Conservation (phyloP, 2,888 invertebrate species). For the Volucella inanis region DNA sequence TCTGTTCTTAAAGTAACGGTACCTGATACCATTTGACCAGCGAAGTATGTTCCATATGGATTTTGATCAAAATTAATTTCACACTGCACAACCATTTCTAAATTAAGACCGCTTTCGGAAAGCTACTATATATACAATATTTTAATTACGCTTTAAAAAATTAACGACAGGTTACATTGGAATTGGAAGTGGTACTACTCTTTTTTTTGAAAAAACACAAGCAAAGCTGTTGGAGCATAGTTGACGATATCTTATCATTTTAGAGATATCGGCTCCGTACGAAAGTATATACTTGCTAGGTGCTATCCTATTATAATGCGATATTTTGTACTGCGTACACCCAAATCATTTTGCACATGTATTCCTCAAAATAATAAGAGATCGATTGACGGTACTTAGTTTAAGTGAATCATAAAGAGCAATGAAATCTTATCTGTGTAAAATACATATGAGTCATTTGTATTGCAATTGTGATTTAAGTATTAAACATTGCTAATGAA, state of each 20-base stretch:
- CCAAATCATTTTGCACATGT: background rate
- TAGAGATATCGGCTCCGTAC: background rate
- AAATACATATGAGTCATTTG: background rate
- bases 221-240: background rate
- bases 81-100: slow-evolving; percentile 80
- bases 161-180: no score
- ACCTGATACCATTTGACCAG: slow-evolving; percentile 80
- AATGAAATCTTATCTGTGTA: background rate
- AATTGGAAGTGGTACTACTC: no score
- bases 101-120: background rate
- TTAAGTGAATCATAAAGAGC: background rate
- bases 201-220: background rate
- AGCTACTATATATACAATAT: background rate
- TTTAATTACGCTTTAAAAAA: no score
- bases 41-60: slow-evolving; percentile 79
- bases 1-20: slow-evolving; percentile 77
- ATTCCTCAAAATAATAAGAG: background rate
- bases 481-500: no score
- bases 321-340: background rate
- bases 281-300: slow-evolving; percentile 1
- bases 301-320: background rate
- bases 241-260: slow-evolving; percentile 28
- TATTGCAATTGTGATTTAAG: no score
- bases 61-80: slow-evolving; percentile 82
- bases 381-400: background rate